Evolutionary conservation across 2,113 vertebrate genomes (phyloP).

Genomic region (Natator depressus): DNA sequence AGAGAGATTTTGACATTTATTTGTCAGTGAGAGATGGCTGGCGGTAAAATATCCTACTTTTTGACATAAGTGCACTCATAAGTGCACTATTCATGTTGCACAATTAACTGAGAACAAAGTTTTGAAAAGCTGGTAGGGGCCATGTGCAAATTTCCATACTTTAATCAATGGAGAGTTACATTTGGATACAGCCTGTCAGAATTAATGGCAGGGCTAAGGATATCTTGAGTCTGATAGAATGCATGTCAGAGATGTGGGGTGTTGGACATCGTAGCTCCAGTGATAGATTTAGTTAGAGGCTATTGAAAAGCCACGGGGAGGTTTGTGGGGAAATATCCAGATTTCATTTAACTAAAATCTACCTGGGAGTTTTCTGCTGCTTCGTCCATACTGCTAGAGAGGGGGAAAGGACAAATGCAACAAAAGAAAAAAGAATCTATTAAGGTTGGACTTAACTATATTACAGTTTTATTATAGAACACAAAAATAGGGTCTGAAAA

Average conservation of each 20-base stretch:
- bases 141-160: neutral
- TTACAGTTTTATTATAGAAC: too few species aligned
- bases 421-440: neutral
- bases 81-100: neutral
- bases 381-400: neutral
- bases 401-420: neutral
- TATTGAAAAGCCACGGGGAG: neutral
- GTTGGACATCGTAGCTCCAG: neutral
- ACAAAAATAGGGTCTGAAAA: neutral
- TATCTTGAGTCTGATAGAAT: neutral
- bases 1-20: neutral
- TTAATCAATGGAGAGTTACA: neutral
- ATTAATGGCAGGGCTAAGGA: neutral
- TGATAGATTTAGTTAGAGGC: neutral
- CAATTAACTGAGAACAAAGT: neutral
- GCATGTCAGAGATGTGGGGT: neutral
- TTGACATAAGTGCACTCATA: neutral
- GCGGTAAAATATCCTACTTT: neutral
- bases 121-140: neutral
- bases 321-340: neutral
- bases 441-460: too few species aligned
- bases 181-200: neutral
- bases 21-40: too few species aligned
- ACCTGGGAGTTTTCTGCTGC: neutral
- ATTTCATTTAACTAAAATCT: neutral